Evolutionary conservation across 1,140 invertebrate species (phyloP).

Genomic region (Trichogramma pretiosum): DNA sequence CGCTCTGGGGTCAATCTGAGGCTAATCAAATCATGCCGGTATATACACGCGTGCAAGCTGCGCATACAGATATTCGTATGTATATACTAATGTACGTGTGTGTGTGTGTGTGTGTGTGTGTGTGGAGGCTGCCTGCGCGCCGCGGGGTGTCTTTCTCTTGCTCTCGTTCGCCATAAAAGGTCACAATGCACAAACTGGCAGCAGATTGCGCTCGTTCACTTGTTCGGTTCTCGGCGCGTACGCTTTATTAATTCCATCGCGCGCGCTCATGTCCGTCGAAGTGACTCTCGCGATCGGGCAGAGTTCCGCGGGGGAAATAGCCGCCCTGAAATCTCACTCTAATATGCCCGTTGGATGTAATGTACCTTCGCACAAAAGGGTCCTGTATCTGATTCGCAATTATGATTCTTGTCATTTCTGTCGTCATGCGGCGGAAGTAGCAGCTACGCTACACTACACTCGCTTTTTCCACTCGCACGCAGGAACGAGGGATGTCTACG

Average conservation of each 20-base stretch:
- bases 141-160: slow-evolving; percentile 28
- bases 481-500: not conserved
- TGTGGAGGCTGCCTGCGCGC: slow-evolving; percentile 19
- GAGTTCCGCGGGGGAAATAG: not conserved
- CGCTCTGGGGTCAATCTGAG: slow-evolving; percentile 42
- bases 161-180: not conserved
- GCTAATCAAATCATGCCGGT: slow-evolving; percentile 46
- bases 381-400: slow-evolving; percentile 4
- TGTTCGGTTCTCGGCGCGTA: slow-evolving; percentile 22
- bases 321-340: not conserved
- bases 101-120: too few relatives aligned
- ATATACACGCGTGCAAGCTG: slow-evolving; percentile 24
- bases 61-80: slow-evolving; percentile 13
- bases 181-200: slow-evolving; percentile 21
- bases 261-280: too few relatives aligned
- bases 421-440: not conserved
- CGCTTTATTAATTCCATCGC: slow-evolving; percentile 44
- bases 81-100: not conserved
- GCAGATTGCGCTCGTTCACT: slow-evolving; percentile 40
- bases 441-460: too few relatives aligned
- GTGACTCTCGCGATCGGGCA: too few relatives aligned
- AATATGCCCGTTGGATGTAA: not conserved
- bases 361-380: too few relatives aligned
- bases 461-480: too few relatives aligned
- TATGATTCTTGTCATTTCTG: not conserved